Conservation (phyloP, 2,797 vertebrate genomes). For the Helicolenus hilgendorfi region DNA sequence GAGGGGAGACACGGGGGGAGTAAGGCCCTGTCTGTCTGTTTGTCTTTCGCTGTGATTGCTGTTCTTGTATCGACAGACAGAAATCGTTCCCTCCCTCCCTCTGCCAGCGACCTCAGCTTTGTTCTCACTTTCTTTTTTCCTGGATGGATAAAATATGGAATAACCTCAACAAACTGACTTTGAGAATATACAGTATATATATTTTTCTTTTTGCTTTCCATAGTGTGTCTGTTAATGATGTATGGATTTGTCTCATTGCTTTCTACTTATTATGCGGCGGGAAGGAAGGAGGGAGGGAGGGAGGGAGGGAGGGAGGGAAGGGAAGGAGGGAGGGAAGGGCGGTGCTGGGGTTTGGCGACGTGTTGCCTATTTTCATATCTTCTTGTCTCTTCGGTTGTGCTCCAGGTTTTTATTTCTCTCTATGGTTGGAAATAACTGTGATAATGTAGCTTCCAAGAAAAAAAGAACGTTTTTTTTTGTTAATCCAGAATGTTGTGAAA, state of each 20-base stretch:
- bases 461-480: constrained; percentile 17
- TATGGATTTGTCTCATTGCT: constrained; percentile 86
- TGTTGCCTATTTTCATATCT: constrained; percentile 84
- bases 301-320: not conserved
- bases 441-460: constrained; percentile 87
- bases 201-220: constrained; percentile 79
- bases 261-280: constrained; percentile 80
- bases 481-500: constrained; percentile 79
- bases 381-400: constrained; percentile 79
- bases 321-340: not conserved
- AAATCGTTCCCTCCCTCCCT: constrained; percentile 43
- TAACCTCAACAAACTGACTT: constrained; percentile 89
- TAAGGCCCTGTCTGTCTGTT: constrained; percentile 68
- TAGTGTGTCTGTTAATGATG: constrained; percentile 86
- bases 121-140: constrained; percentile 75
- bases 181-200: constrained; percentile 80
- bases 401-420: constrained; percentile 53
- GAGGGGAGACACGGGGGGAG: constrained; percentile 53
- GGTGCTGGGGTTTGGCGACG: constrained; percentile 27
- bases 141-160: constrained; percentile 85
- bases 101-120: constrained; percentile 53
- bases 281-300: not conserved
- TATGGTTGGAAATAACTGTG: constrained; percentile 87
- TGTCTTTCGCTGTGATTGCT: constrained; percentile 81
- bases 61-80: constrained; percentile 74